Base-by-base conservation (phyloP, 2,888 invertebrate species). In the Hymenopus coronatus region DNA sequence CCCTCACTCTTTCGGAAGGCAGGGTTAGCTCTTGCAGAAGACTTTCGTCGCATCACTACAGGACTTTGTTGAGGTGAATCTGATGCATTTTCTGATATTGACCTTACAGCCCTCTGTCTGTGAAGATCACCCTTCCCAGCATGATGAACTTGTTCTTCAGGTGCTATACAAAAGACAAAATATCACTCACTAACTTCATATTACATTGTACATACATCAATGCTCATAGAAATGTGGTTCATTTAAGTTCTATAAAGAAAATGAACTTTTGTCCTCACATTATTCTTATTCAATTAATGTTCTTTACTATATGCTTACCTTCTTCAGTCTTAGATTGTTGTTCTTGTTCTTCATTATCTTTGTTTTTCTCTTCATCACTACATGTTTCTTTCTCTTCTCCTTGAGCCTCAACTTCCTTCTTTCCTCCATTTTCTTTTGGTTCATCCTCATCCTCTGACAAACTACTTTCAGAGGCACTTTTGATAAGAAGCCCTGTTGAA, bases 381-480 rank as follows among this genome's bases (percentile, higher is more conserved):
- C 91, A 91, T 40, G 91, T 90, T 86, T 92, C 91, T 87, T 91
- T 91, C 89, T 92, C 92, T 89, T 92, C 91, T 46, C 88, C 88
- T 84, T 91, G 91, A 14, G 90, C 89, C 87, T 91, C 92, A 3
- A 91, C 91, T 84, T 92, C 91, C 89, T 91, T 91, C 88, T 91
- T 91, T 30, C 92, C 85, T 89, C 96, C 95, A 9, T 95, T 95
- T 0, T 96, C 92, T 93, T 93, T 96, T 91, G 96, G 96, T 92
- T 97, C 97, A 9, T 96, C 95, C 90, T 94, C 94, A 27, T 92
- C 93, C 92, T 98, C 98, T 0, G 97, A 97, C 88, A 98, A 94
- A 90, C 97, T 98, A 92, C 97, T 98, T 92, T 98, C 98, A 0
- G 97, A 98, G n/a, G 96, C 97, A 30, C 97, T 97, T 93, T 98